A percentile compares a stretch with the other conserved stretches of the same genome.
Conservation (phyloP, 2,888 invertebrate genomes). For the Dione juno region DNA sequence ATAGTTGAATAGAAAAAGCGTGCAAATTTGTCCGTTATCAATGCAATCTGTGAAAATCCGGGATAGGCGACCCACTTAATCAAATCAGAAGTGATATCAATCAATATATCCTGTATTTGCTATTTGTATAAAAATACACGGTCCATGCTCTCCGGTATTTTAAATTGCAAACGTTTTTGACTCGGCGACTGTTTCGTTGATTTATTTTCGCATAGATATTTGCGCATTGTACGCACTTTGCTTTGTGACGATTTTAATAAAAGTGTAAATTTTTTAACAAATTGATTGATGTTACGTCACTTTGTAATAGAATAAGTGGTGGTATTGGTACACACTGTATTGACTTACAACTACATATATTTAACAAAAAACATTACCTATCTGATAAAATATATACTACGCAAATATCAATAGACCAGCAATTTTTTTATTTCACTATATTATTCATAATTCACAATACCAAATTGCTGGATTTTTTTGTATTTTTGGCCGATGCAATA, state of each 20-base stretch:
- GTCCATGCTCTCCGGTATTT: conserved; percentile 39
- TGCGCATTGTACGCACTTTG: conserved; percentile 25
- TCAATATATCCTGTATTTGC: conserved; percentile 42
- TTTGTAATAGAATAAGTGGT: neutral
- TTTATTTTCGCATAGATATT: conserved; percentile 53
- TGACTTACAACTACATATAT: too few species aligned
- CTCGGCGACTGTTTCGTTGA: conserved; percentile 50
- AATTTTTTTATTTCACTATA: too few species aligned
- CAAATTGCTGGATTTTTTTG: too few species aligned
- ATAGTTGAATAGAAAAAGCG: conserved; percentile 15
- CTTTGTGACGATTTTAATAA: conserved; percentile 25
- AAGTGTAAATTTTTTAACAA: conserved; percentile 19
- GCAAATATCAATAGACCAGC: too few species aligned
- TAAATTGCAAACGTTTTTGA: conserved; percentile 49
- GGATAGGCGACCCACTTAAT: conserved; percentile 41
- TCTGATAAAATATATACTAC: too few species aligned
- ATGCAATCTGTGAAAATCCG: conserved; percentile 24
- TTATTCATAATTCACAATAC: too few species aligned
- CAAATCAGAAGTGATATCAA: conserved; percentile 47
- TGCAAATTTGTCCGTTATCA: conserved; percentile 24
- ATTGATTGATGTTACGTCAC: conserved; percentile 15
- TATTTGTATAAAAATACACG: conserved; percentile 46
- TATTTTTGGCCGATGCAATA: too few species aligned
- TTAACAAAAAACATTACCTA: too few species aligned
- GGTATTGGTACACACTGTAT: neutral